These are phyloP conservation scores for Noctuana brunneofusca DNA, from an alignment of 2,888 invertebrate genomes.

Conservation along the genomic window DNA sequence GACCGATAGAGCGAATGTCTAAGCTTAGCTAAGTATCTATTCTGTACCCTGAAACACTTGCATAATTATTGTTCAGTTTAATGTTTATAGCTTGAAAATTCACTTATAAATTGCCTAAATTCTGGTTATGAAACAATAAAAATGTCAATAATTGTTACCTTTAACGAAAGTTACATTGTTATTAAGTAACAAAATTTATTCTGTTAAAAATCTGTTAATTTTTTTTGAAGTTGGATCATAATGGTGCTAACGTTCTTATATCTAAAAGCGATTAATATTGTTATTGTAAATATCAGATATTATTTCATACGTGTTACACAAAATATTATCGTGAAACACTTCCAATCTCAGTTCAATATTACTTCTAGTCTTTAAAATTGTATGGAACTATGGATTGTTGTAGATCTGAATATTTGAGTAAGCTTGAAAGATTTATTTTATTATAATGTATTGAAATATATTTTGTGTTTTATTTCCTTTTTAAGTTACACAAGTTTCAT, in stretches of 20 bases:
- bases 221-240: constrained; percentile 50
- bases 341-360: constrained; percentile 68
- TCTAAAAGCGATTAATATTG: constrained; percentile 21
- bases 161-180: constrained; percentile 7
- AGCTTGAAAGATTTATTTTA: constrained; percentile 70
- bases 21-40: constrained; percentile 8
- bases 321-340: constrained; percentile 42
- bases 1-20: constrained; percentile 7
- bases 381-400: constrained; percentile 65
- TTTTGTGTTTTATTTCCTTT: constrained; percentile 38
- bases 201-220: background rate
- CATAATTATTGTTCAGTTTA: constrained; percentile 19
- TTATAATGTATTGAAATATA: constrained; percentile 55
- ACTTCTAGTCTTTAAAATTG: constrained; percentile 77
- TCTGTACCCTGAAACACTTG: constrained; percentile 35
- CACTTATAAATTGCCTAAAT: background rate
- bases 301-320: constrained; percentile 39
- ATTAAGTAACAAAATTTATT: constrained; percentile 15
- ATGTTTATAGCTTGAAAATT: constrained; percentile 22
- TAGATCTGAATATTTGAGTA: constrained; percentile 66
- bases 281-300: constrained; percentile 44
- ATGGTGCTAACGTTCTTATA: constrained; percentile 57
- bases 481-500: background rate
- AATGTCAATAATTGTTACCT: constrained; percentile 15
- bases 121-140: background rate